phyloP scores from a whole-genome alignment of 2,797 vertebrate species.

The Benthosema pterotum region DNA sequence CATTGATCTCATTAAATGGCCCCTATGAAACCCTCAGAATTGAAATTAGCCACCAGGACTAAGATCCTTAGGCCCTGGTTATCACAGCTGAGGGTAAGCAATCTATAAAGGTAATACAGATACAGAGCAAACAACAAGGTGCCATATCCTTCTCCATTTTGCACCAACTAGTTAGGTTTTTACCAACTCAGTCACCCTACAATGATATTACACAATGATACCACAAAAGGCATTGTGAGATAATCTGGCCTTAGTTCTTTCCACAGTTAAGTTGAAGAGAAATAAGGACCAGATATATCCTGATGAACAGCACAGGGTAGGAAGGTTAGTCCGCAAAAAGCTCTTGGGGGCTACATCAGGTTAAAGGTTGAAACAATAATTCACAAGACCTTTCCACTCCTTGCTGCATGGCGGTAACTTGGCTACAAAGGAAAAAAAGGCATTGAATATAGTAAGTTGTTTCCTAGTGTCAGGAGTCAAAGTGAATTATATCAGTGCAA shows the following conservation, averaged over 20 bases:
- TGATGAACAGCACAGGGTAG: slow-evolving; percentile 17
- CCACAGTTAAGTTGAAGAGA: slow-evolving; percentile 21
- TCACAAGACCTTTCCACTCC: slow-evolving; percentile 65
- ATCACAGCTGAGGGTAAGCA: no score
- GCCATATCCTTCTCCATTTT: slow-evolving; percentile 15
- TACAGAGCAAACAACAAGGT: slow-evolving; percentile 39
- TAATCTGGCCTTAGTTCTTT: slow-evolving; percentile 32
- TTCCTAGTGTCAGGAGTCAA: slow-evolving; percentile 22
- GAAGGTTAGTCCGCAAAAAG: slow-evolving; percentile 58
- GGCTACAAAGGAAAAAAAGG: slow-evolving; percentile 66
- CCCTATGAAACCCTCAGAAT: no score
- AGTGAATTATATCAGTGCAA: slow-evolving; percentile 21
- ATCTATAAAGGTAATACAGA: not conserved
- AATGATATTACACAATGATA: not conserved
- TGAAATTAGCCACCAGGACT: no score
- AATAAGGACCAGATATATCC: slow-evolving; percentile 17
- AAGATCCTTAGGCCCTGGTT: no score
- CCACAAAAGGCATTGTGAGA: not conserved
- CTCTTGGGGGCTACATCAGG: slow-evolving; percentile 33
- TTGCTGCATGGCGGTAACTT: slow-evolving; percentile 65
- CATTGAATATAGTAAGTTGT: slow-evolving; percentile 45
- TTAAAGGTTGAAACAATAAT: slow-evolving; percentile 40
- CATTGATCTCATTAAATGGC: no score
- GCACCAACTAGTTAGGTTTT: not conserved
- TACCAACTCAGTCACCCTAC: not conserved